Conservation (phyloP, 2,888 invertebrate species). For the Aphodius granarius region DNA sequence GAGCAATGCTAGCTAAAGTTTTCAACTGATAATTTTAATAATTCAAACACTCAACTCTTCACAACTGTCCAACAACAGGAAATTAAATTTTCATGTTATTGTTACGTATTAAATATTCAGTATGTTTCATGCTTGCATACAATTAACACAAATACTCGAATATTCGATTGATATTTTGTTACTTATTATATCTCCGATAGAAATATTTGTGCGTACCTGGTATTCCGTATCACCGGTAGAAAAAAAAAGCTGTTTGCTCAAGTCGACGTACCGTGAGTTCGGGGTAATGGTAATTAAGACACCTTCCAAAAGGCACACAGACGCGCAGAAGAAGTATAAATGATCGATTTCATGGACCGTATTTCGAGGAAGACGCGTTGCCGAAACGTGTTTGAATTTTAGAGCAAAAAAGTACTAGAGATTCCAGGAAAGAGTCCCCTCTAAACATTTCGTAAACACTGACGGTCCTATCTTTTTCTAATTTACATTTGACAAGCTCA, state of each 20-base stretch:
- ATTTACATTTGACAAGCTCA: no score
- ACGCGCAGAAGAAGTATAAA: neutral
- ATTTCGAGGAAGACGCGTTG: neutral
- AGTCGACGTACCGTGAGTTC: neutral
- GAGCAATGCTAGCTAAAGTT: no score
- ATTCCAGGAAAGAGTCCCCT: neutral
- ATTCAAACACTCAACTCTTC: no score
- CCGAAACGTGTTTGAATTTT: neutral
- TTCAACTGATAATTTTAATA: no score
- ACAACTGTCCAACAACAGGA: no score
- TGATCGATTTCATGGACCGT: slow-evolving; percentile 7
- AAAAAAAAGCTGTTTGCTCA: neutral
- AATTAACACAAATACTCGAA: no score
- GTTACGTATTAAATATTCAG: no score
- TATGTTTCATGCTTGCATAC: no score
- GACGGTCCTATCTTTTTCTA: no score
- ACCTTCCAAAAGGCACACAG: neutral
- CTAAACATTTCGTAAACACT: neutral
- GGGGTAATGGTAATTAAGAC: slow-evolving; percentile 4
- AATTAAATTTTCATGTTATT: no score
- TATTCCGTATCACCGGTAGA: no score
- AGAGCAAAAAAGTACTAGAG: neutral
- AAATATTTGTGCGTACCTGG: neutral
- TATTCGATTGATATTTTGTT: neutral
- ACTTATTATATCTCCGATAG: neutral